Evolutionary conservation across 2,797 vertebrate genomes (phyloP).

Genomic region (Mycteria americana): DNA sequence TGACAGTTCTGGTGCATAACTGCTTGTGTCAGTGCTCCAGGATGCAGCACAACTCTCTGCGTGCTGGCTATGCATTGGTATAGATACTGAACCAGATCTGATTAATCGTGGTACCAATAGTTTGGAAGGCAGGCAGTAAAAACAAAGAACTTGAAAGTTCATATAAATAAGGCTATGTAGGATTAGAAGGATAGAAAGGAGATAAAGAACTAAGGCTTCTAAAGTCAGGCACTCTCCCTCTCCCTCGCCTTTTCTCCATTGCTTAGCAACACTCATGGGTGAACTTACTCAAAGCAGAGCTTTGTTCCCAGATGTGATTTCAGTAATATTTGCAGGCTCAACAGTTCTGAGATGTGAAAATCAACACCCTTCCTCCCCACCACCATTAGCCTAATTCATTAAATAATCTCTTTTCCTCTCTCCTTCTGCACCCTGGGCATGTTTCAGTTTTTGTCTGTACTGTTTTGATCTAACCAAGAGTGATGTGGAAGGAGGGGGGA

Average conservation of each 20-base stretch:
- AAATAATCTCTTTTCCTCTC: neutral
- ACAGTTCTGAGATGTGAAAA: constrained; percentile 15
- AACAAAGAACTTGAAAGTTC: neutral
- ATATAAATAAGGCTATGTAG: neutral
- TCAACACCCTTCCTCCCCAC: neutral
- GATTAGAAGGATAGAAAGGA: too few relatives aligned
- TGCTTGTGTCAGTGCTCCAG: neutral
- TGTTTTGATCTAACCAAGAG: constrained; percentile 48
- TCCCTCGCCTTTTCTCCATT: constrained; percentile 44
- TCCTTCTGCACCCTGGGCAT: neutral
- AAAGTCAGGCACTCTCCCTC: constrained; percentile 12
- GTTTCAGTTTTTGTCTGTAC: constrained; percentile 6
- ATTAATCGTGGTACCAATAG: neutral
- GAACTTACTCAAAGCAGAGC: constrained; percentile 55
- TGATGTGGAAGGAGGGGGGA: constrained; percentile 18
- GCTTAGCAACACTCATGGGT: constrained; percentile 73
- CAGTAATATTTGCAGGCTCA: constrained; percentile 41
- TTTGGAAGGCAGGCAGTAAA: neutral
- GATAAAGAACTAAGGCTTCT: neutral
- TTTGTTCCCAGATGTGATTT: constrained; percentile 62
- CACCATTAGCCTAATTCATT: neutral
- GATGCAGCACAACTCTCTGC: neutral
- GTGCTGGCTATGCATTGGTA: neutral
- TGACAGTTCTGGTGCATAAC: neutral
- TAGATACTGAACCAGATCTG: neutral